These are phyloP conservation scores for Poecile atricapillus DNA, from an alignment of 2,113 vertebrate genomes.

Conservation along the genomic window DNA sequence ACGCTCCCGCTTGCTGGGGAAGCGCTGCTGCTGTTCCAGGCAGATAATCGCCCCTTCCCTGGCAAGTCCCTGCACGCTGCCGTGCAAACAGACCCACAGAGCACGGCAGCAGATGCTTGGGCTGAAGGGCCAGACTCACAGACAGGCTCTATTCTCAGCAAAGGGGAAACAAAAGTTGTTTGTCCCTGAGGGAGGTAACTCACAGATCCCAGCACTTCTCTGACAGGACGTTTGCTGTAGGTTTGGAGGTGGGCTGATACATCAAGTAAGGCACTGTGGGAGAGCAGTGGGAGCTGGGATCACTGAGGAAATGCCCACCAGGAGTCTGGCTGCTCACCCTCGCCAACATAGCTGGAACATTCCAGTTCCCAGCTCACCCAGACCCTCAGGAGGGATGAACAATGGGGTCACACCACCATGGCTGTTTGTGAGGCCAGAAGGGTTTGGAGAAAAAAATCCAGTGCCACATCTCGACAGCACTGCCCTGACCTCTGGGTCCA, in stretches of 20 bases:
- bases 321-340: neutral
- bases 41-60: constrained; percentile 50
- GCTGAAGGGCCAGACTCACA: neutral
- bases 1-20: constrained; percentile 18
- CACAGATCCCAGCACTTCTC: fast-evolving
- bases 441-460: neutral
- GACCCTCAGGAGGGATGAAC: neutral
- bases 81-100: neutral
- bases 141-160: neutral
- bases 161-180: neutral
- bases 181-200: neutral
- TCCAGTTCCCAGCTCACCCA: neutral
- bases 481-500: neutral
- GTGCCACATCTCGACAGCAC: neutral
- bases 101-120: neutral
- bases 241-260: neutral
- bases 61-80: constrained; percentile 46
- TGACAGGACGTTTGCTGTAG: fast-evolving
- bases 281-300: neutral
- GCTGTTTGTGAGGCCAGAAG: neutral
- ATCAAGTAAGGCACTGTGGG: neutral
- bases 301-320: neutral
- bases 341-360: neutral
- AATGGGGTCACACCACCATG: neutral
- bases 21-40: constrained; percentile 24